Evolutionary conservation across 2,113 vertebrate genomes (phyloP).

Genomic region (Gallinago media): DNA sequence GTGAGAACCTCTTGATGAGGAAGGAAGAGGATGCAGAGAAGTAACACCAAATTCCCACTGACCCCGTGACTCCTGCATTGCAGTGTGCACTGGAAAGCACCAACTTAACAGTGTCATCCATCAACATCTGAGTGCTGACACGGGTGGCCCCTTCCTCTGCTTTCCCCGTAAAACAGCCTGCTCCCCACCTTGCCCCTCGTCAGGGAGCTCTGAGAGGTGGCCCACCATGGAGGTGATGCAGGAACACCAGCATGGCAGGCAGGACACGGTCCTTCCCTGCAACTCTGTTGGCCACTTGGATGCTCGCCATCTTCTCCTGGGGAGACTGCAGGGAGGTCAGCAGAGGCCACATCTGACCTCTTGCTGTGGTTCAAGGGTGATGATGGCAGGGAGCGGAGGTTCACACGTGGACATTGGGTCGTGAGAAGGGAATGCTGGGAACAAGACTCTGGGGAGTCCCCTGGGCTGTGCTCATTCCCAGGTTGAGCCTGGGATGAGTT

Average conservation of each 20-base stretch:
- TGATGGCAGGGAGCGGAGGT: accelerated
- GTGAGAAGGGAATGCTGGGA: background rate
- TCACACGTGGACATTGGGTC: accelerated
- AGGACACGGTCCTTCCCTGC: background rate
- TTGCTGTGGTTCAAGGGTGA: background rate
- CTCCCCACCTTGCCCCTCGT: background rate
- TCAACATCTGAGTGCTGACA: background rate
- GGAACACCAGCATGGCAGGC: accelerated
- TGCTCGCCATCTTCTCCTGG: background rate
- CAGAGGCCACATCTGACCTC: background rate
- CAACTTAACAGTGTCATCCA: accelerated
- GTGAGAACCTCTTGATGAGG: background rate
- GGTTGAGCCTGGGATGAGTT: background rate
- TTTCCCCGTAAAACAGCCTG: background rate
- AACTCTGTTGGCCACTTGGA: background rate
- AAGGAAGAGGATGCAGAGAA: background rate
- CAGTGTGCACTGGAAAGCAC: background rate
- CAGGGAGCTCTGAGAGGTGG: background rate
- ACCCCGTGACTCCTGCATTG: accelerated
- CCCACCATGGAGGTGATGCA: background rate
- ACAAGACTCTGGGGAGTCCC: background rate
- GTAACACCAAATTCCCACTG: accelerated
- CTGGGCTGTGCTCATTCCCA: background rate
- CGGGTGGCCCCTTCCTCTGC: background rate
- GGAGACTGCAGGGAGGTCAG: background rate